Base-by-base conservation (phyloP, 2,888 invertebrate species). In the Troglohyphantes excavatus region DNA sequence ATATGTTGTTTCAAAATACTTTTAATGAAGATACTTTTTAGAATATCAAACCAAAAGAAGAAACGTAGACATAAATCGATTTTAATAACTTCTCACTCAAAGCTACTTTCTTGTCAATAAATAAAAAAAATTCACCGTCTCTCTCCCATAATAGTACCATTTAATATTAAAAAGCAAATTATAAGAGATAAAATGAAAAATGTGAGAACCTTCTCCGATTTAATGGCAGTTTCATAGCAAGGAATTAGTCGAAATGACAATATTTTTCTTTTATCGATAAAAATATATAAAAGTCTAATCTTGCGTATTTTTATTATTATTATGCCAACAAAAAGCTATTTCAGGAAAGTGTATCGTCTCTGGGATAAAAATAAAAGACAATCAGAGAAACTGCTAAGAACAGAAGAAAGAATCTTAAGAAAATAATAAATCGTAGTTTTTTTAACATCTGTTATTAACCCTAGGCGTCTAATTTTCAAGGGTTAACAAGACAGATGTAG, bases 401-500 rank as follows among this genome's bases (percentile, higher is more conserved):
- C 21, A 7, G 61, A 43, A 63, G 61, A 65, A 65, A 61, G 21
- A 61, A 26, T n/a, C 39, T 9, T 19, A 39, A 63, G 65, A 53
- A 78, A 75, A 65, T 43, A 78, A 65, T 9, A 39, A 33, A 72
- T 46, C 1, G 26, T 63, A 65, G 33, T 39, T 59, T n/a, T n/a
- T 23, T 11, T 39, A 39, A 11, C 39, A 78, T 39, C 78, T 13
- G 39, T 65, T 78, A 43, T 78, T 78, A 43, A 29, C 43, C 39
- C 23, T 19, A 43, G 78, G 43, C 78, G 26, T 1, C 63, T 53
- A 53, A 53, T 17, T 53, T 53, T 53, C n/a, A n/a, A 53, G n/a
- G n/a, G 17, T 5, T 53, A 53, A 17, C 53, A 53, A 53, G 53
- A 53, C 5, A 13, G 17, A 53, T 5, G 5, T 5, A 53, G 13